These are phyloP conservation scores for Villa cingulata DNA, from an alignment of 2,888 invertebrate species.

Conservation along the genomic window DNA sequence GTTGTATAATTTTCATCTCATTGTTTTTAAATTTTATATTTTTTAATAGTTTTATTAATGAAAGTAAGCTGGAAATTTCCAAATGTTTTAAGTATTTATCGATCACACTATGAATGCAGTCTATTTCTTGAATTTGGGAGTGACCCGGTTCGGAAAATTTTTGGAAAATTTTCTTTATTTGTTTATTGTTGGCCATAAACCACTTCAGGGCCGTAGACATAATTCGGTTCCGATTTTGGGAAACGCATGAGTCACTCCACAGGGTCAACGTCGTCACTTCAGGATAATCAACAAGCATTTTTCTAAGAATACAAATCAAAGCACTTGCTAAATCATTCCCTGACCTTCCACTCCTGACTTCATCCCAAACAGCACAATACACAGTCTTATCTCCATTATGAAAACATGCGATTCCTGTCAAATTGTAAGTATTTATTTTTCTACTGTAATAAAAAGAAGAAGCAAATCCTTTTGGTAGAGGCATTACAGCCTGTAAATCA, in stretches of 20 bases:
- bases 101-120: neutral
- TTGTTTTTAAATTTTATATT: no score
- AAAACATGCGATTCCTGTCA: slow-evolving; percentile 1
- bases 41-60: no score
- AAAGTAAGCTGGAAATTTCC: no score
- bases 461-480: neutral
- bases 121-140: neutral
- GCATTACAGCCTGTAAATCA: neutral
- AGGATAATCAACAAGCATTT: no score
- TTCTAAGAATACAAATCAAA: neutral
- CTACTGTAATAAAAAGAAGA: slow-evolving; percentile 2
- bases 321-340: neutral
- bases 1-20: no score
- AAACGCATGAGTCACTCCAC: slow-evolving; percentile 1
- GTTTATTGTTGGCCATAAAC: neutral
- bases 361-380: neutral
- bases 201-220: neutral
- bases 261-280: neutral
- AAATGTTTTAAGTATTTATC: neutral
- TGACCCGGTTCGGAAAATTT: neutral
- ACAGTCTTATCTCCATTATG: neutral
- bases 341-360: neutral
- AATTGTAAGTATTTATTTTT: slow-evolving; percentile 6
- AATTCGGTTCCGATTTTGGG: neutral
- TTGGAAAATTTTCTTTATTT: neutral